Evolutionary conservation across 2,888 invertebrate species (phyloP).

Genomic region (Nudaria mundana): DNA sequence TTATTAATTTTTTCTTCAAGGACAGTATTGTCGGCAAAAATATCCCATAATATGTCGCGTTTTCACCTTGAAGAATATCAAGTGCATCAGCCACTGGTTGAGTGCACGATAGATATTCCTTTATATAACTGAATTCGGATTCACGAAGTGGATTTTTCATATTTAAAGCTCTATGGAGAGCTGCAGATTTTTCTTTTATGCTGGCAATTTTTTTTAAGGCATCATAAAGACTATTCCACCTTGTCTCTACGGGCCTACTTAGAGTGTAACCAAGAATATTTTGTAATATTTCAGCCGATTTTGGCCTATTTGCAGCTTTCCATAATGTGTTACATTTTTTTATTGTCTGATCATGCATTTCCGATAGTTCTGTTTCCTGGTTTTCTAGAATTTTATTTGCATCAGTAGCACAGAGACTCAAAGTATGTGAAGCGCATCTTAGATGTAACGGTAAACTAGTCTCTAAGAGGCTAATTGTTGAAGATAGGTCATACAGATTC

Average conservation of each 20-base stretch:
- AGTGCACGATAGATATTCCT: background rate
- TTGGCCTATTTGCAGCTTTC: background rate
- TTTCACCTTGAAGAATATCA: constrained; percentile 12
- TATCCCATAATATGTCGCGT: constrained; percentile 11
- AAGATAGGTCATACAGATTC: background rate
- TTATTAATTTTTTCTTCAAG: background rate
- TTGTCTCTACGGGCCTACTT: background rate
- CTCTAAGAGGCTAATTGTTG: background rate
- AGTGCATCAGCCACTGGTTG: constrained; percentile 6
- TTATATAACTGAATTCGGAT: background rate
- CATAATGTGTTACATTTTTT: background rate
- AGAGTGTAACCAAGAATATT: background rate
- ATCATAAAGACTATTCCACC: background rate
- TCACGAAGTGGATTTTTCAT: background rate
- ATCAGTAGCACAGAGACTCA: constrained; percentile 13
- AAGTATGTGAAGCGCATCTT: constrained; percentile 9
- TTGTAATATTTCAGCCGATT: background rate
- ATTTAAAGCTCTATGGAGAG: background rate
- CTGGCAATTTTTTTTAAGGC: background rate
- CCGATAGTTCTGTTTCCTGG: constrained; percentile 10
- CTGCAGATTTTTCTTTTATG: background rate
- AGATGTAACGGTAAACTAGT: constrained; percentile 3
- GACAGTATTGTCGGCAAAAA: constrained; percentile 5
- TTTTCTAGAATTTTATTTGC: constrained; percentile 11
- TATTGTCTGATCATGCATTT: constrained; percentile 8